Percentiles rank a stretch among this genome's conserved stretches.
phyloP scores from a whole-genome alignment of 2,113 vertebrate genomes.

The Catagonus wagneri region DNA sequence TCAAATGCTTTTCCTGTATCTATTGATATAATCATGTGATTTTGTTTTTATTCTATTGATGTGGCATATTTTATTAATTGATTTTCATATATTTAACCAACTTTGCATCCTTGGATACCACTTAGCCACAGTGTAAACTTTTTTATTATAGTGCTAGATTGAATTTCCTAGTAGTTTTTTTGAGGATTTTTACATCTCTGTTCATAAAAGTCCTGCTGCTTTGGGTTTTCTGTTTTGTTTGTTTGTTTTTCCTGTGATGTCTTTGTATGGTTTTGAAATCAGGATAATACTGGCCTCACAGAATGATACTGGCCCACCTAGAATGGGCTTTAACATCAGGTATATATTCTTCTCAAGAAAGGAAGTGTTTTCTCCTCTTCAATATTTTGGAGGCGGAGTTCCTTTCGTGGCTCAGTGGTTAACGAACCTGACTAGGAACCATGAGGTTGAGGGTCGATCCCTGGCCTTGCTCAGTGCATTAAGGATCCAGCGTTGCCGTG shows the following conservation, averaged over 20 bases:
- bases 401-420: no score
- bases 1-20: not conserved
- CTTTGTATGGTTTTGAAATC: not conserved
- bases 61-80: not conserved
- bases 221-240: not conserved
- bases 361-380: not conserved
- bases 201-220: not conserved
- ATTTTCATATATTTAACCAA: not conserved
- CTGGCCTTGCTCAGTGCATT: no score
- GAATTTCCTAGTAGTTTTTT: not conserved
- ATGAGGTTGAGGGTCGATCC: no score
- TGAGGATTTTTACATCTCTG: not conserved
- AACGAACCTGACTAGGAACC: no score
- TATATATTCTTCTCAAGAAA: not conserved
- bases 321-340: not conserved
- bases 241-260: not conserved
- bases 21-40: not conserved
- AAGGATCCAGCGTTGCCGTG: no score
- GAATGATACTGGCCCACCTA: not conserved
- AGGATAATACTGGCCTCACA: not conserved
- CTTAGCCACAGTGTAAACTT: not conserved
- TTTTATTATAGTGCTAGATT: not conserved
- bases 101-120: not conserved
- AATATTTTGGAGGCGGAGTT: not conserved
- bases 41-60: not conserved